Evolutionary conservation across 1,140 invertebrate species (phyloP).

Genomic region (Carposina sasakii): DNA sequence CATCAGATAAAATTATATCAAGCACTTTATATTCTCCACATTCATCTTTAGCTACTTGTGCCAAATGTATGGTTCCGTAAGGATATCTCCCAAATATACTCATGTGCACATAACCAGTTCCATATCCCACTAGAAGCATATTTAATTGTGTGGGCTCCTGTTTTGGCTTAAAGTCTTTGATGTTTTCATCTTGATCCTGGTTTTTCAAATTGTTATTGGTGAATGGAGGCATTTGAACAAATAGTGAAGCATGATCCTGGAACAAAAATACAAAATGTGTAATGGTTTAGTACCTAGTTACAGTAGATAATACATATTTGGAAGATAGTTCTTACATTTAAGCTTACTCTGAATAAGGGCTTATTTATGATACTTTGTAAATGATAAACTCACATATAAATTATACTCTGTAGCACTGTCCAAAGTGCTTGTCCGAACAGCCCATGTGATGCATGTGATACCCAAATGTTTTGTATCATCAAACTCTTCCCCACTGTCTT

Average conservation of each 20-base stretch:
- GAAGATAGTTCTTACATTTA: too few relatives aligned
- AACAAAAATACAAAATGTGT: constrained; percentile 24
- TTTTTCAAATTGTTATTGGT: constrained; percentile 54
- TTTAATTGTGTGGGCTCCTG: constrained; percentile 82
- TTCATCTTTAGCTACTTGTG: constrained; percentile 69
- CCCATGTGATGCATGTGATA: constrained; percentile 76
- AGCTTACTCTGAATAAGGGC: too few relatives aligned
- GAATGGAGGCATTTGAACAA: constrained; percentile 67
- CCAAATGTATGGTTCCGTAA: constrained; percentile 80
- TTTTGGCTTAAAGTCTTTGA: constrained; percentile 77
- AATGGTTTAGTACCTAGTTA: too few relatives aligned
- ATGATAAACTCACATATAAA: constrained; percentile 53
- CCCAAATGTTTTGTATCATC: constrained; percentile 42
- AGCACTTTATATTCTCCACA: constrained; percentile 74
- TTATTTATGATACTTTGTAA: constrained; percentile 4
- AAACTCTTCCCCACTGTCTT: constrained; percentile 52
- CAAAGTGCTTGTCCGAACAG: constrained; percentile 61
- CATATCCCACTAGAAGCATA: constrained; percentile 85
- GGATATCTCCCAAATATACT: constrained; percentile 90
- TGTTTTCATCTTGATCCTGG: constrained; percentile 66
- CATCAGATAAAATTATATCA: constrained; percentile 75
- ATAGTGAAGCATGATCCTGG: constrained; percentile 72
- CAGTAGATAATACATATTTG: too few relatives aligned
- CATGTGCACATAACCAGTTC: constrained; percentile 81
- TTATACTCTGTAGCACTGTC: constrained; percentile 56